Conservation (phyloP, 2,113 vertebrate genomes). For the Otis tarda region DNA sequence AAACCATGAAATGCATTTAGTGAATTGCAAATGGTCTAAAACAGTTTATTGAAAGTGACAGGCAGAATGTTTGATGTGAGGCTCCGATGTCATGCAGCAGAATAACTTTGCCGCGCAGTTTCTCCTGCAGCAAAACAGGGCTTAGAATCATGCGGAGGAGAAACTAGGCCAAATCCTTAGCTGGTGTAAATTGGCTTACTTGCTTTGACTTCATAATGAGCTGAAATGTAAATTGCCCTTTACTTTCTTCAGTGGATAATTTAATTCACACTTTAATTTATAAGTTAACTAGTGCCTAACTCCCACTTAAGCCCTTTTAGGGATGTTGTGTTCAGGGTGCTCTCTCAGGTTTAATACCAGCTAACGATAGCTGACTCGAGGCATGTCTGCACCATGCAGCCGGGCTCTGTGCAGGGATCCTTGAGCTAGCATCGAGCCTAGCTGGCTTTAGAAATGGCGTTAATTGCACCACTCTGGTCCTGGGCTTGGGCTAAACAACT, state of each 20-base stretch:
- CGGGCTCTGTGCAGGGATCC: neutral
- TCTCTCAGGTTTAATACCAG: slow-evolving; percentile 12
- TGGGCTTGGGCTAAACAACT: neutral
- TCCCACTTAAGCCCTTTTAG: slow-evolving; percentile 8
- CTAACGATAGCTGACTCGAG: neutral
- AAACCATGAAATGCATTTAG: neutral
- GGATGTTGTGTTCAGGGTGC: neutral
- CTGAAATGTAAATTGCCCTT: slow-evolving; percentile 14
- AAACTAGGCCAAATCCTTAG: neutral
- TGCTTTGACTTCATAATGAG: neutral
- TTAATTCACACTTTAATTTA: slow-evolving; percentile 40
- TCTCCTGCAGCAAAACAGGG: neutral
- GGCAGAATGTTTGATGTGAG: neutral
- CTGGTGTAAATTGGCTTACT: neutral
- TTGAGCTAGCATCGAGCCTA: neutral
- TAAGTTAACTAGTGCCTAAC: slow-evolving; percentile 31
- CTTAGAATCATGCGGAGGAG: neutral
- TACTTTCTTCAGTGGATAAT: slow-evolving; percentile 21
- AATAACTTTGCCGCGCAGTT: neutral
- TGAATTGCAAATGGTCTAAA: neutral
- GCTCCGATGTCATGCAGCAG: neutral
- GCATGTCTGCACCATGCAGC: accelerated
- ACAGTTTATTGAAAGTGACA: neutral
- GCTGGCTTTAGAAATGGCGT: neutral
- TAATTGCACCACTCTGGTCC: neutral